Evolutionary conservation across 2,888 invertebrate species (phyloP).

Genomic region (Macrostomum cliftonense): DNA sequence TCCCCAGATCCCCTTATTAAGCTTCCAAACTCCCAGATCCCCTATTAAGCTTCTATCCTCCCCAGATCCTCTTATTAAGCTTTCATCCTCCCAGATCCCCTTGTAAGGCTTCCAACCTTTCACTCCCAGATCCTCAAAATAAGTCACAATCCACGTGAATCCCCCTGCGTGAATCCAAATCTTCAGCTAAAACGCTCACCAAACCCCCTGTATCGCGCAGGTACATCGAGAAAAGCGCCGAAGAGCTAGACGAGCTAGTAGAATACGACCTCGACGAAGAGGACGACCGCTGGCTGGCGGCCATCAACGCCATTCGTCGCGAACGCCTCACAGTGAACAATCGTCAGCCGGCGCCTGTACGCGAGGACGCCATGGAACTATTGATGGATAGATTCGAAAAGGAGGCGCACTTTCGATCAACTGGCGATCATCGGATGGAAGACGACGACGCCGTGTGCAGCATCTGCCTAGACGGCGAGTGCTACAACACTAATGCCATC

Average conservation of each 20-base stretch:
- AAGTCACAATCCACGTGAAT: too few relatives aligned
- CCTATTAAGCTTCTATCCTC: too few relatives aligned
- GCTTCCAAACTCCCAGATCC: too few relatives aligned
- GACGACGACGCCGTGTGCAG: conserved; percentile 93
- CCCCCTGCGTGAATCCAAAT: too few relatives aligned
- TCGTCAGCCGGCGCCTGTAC: conserved; percentile 48
- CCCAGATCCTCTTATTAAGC: too few relatives aligned
- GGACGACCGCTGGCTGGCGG: conserved; percentile 52
- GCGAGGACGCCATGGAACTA: conserved; percentile 72
- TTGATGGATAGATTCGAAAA: conserved; percentile 93
- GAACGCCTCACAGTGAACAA: conserved; percentile 39
- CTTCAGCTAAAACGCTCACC: too few relatives aligned
- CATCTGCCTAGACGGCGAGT: conserved; percentile 95
- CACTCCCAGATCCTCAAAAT: too few relatives aligned
- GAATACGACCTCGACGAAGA: conserved; percentile 98
- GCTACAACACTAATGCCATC: conserved; percentile 92
- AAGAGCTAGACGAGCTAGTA: conserved; percentile 72
- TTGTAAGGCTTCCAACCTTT: too few relatives aligned
- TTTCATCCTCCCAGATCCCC: too few relatives aligned
- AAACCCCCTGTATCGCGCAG: too few relatives aligned
- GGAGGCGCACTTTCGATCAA: conserved; percentile 69
- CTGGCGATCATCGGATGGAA: conserved; percentile 11
- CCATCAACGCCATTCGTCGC: conserved; percentile 64
- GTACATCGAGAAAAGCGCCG: conserved; percentile 78
- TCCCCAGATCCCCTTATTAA: too few relatives aligned